phyloP scores from a whole-genome alignment of 2,113 vertebrate species.

The Melanostigma gelatinosum region DNA sequence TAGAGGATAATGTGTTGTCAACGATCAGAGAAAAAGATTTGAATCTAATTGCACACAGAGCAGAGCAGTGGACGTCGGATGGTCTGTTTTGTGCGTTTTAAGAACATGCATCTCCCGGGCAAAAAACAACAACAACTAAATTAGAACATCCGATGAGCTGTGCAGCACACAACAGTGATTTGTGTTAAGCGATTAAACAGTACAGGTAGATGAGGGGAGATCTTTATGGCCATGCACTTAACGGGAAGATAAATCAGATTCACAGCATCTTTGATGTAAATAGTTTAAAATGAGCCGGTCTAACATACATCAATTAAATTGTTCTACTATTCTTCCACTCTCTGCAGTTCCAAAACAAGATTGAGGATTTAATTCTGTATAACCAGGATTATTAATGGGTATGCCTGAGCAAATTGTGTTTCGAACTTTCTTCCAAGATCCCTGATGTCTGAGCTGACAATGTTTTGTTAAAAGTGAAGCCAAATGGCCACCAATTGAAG shows the following conservation, averaged over 20 bases:
- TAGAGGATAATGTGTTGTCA: conserved; percentile 71
- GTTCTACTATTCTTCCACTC: background rate
- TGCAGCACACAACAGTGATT: conserved; percentile 24
- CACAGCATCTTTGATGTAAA: background rate
- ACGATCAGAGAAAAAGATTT: conserved; percentile 72
- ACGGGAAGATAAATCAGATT: background rate
- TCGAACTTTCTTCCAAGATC: background rate
- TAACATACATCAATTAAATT: background rate
- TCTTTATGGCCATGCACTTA: background rate
- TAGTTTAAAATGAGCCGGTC: background rate
- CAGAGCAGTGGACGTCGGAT: conserved; percentile 39
- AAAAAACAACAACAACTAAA: conserved; percentile 5
- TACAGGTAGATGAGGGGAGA: background rate
- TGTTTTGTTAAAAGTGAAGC: background rate
- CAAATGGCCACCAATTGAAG: conserved; percentile 16
- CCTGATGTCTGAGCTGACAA: background rate
- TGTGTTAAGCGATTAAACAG: conserved; percentile 30
- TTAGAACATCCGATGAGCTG: conserved; percentile 58
- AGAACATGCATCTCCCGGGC: conserved; percentile 7
- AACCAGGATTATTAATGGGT: background rate
- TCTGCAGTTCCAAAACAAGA: background rate
- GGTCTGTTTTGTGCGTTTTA: conserved; percentile 29
- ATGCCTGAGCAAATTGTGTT: background rate
- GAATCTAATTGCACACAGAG: conserved; percentile 73
- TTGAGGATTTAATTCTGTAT: background rate